Conservation (phyloP, 2,113 vertebrate species). For the Gracilinanus agilis region DNA sequence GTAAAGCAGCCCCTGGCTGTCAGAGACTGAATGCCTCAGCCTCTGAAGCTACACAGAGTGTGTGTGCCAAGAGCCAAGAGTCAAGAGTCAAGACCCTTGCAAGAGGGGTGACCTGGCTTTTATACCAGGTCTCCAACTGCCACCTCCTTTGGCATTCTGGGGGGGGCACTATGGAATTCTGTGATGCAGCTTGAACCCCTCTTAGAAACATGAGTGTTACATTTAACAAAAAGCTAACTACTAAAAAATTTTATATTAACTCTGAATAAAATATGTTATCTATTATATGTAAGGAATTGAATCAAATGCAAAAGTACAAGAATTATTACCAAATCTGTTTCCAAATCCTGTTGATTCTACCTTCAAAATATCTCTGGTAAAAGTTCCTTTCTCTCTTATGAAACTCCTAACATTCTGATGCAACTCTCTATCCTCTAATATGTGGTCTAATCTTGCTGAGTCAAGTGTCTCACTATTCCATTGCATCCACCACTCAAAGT, state of each 20-base stretch:
- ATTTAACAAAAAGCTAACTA: too few relatives aligned
- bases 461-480: not conserved
- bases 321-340: not conserved
- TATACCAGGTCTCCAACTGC: too few relatives aligned
- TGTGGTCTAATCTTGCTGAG: not conserved
- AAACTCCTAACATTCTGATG: not conserved
- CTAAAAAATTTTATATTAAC: not conserved
- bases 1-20: too few relatives aligned
- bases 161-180: too few relatives aligned
- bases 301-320: not conserved
- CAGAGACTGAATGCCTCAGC: too few relatives aligned
- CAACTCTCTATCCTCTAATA: not conserved
- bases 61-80: too few relatives aligned
- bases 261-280: not conserved
- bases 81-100: too few relatives aligned
- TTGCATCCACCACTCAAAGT: not conserved
- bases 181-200: too few relatives aligned
- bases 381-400: not conserved
- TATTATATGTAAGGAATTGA: not conserved
- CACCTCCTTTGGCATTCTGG: too few relatives aligned
- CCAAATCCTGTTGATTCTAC: not conserved
- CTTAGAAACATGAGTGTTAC: too few relatives aligned
- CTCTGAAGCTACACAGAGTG: too few relatives aligned
- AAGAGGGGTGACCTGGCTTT: too few relatives aligned
- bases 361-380: not conserved